These are phyloP conservation scores for Vulpes lagopus DNA, from an alignment of 2,113 vertebrate genomes.

Conservation along the genomic window DNA sequence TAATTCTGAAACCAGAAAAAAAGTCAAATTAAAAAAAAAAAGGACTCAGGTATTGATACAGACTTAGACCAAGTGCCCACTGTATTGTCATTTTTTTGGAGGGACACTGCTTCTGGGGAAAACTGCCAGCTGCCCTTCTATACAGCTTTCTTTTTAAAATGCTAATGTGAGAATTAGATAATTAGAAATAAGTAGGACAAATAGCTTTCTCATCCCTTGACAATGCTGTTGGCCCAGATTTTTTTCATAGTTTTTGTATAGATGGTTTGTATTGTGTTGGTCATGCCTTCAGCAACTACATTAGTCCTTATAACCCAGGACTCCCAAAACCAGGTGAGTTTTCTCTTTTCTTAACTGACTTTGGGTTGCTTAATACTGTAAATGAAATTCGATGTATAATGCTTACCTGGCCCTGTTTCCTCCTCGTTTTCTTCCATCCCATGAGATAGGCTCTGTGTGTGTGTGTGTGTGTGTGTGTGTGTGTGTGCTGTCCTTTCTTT, in stretches of 20 bases:
- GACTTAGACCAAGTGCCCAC: background rate
- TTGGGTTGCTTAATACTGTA: background rate
- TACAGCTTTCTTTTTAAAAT: slow-evolving; percentile 43
- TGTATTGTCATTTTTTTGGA: background rate
- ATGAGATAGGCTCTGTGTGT: background rate
- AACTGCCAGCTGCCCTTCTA: background rate
- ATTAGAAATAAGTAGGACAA: slow-evolving; percentile 54
- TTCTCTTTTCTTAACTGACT: slow-evolving; percentile 27
- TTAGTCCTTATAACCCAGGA: background rate
- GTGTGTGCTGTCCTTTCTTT: background rate
- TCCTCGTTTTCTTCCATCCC: background rate
- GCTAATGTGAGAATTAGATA: slow-evolving; percentile 6
- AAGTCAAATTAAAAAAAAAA: background rate
- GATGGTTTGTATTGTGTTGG: background rate
- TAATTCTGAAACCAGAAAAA: slow-evolving; percentile 31
- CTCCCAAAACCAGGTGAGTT: background rate
- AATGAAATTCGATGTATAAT: slow-evolving; percentile 3
- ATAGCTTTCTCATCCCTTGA: slow-evolving; percentile 40
- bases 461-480: background rate
- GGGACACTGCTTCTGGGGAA: background rate
- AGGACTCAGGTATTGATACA: background rate
- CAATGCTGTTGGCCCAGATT: slow-evolving; percentile 36
- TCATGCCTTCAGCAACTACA: background rate
- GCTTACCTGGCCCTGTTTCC: background rate
- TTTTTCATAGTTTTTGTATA: background rate